These are phyloP conservation scores for Henricia sp. DNA, from an alignment of 53 echinoderm and acorn worm genomes.

Conservation along the genomic window DNA sequence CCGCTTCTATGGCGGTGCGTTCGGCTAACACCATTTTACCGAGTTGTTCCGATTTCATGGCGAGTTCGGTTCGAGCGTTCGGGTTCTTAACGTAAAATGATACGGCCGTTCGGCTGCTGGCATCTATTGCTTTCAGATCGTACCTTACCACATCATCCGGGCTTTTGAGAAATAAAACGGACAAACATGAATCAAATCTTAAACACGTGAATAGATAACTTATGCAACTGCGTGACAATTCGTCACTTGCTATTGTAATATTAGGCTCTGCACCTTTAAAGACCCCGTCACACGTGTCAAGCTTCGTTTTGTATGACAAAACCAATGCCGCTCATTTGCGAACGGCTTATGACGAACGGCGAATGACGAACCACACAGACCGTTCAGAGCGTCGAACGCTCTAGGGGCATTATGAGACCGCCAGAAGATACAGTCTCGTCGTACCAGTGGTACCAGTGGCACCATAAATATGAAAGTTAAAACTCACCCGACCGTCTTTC, in stretches of 20 bases:
- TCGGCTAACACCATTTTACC: slow-evolving; percentile 16
- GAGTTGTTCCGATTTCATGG: slow-evolving; percentile 28
- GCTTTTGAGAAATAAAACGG: background rate
- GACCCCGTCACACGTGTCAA: no score
- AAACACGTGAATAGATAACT: no score
- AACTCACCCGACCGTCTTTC: slow-evolving; percentile 1
- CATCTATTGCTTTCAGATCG: background rate
- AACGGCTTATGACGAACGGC: no score
- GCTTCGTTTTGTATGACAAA: no score
- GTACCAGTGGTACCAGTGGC: background rate
- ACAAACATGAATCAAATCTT: background rate
- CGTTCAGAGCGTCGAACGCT: background rate
- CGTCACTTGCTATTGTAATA: no score
- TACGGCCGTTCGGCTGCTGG: slow-evolving; percentile 6
- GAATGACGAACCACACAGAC: no score
- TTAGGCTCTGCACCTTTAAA: no score
- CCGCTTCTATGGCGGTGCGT: background rate
- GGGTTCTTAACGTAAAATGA: slow-evolving; percentile 51
- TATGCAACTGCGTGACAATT: no score
- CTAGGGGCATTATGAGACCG: background rate
- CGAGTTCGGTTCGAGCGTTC: slow-evolving; percentile 1
- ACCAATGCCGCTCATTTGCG: no score
- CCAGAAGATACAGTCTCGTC: no score
- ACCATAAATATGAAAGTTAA: background rate
- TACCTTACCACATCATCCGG: slow-evolving; percentile 26